Evolutionary conservation across 2,888 invertebrate genomes (phyloP), one percentile per base, ranked within the genome.

Genomic region (Clostera curtula): DNA sequence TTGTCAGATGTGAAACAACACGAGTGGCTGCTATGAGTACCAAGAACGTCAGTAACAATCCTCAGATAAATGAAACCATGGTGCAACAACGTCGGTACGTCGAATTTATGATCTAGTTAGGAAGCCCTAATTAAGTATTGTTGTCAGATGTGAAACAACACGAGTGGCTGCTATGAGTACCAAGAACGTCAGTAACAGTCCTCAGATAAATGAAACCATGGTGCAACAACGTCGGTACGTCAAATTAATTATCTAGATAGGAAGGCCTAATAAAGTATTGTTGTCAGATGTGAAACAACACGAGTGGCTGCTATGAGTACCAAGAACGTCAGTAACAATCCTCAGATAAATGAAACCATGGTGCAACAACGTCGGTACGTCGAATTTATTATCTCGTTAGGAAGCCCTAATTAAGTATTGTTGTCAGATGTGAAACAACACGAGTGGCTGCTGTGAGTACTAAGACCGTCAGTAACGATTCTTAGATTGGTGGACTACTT

Each of bases 51-150:
- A 13, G 14, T 36, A 36, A 36, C 19, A 2, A 35, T 19, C 29
- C 11, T n/a, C n/a, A n/a, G n/a, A n/a, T n/a, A n/a, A n/a, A n/a
- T n/a, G n/a, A n/a, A n/a, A n/a, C n/a, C n/a, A n/a, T n/a, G n/a
- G n/a, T n/a, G n/a, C n/a, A n/a, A n/a, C n/a, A n/a, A 31, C 31
- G 23, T 42, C 27, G 22, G 31, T 31, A 36, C 19, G 25, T 30
- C 22, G 14, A 18, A n/a, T 10, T 4, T 1, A 19, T 3, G 3
- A 3, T 11, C 19, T 27, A 6, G 11, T 16, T 28, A 21, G 16
- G 9, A n/a, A n/a, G 11, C 6, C 24, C 3, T 38, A 33, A 38
- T 11, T 7, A 3, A 30, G 4, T 23, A 26, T 40, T 40, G 39
- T 40, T 30, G 18, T 30, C 43, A 43, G 43, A 16, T 25, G 8